Evolutionary conservation across 2,888 invertebrate genomes (phyloP).

Genomic region (Serrognathus titanus): DNA sequence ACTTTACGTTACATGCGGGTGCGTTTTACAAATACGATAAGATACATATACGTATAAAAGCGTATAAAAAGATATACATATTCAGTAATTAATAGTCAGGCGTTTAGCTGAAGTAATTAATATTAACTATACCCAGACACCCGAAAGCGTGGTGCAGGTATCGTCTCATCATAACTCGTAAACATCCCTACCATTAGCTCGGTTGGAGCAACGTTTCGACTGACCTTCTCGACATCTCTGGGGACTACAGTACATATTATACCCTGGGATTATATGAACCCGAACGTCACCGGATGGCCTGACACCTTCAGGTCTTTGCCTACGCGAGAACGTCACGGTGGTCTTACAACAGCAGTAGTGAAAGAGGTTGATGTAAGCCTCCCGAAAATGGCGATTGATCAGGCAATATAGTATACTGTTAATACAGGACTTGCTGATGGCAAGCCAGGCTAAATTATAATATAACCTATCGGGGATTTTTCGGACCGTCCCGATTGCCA

Average conservation of each 20-base stretch:
- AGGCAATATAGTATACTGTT: constrained; percentile 64
- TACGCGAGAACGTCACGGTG: constrained; percentile 62
- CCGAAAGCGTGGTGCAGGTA: constrained; percentile 33
- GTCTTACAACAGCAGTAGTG: constrained; percentile 80
- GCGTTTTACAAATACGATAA: constrained; percentile 3
- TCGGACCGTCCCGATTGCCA: constrained; percentile 56
- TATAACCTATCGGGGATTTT: constrained; percentile 53
- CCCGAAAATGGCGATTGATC: constrained; percentile 65
- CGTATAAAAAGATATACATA: constrained; percentile 7
- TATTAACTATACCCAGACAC: constrained; percentile 41
- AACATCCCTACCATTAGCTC: constrained; percentile 54
- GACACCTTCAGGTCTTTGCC: constrained; percentile 53
- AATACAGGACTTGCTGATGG: constrained; percentile 64
- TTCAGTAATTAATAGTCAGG: not conserved
- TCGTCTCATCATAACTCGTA: constrained; percentile 56
- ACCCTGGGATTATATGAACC: constrained; percentile 72
- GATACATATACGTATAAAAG: constrained; percentile 5
- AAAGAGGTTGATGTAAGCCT: constrained; percentile 69
- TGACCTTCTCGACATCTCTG: constrained; percentile 50
- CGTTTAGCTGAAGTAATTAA: not conserved
- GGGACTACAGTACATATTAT: constrained; percentile 65
- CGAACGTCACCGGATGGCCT: constrained; percentile 60
- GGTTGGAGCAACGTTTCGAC: constrained; percentile 42
- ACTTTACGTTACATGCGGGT: no score
- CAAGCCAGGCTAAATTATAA: constrained; percentile 68